Conservation (phyloP, 2,113 vertebrate species). For the Acrocephalus kingi region DNA sequence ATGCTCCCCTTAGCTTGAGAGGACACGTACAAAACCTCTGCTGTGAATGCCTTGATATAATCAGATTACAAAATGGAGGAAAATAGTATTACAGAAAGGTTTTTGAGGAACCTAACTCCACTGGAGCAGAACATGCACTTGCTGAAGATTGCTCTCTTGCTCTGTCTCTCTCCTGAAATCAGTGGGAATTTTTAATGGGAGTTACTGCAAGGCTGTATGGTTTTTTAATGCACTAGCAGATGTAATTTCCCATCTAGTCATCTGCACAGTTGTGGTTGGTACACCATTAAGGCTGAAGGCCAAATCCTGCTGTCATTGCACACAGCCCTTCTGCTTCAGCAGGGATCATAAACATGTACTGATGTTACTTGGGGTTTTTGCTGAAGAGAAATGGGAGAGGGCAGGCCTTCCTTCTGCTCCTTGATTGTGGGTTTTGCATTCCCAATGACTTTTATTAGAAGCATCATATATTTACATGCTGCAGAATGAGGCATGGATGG, state of each 20-base stretch:
- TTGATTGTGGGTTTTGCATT: not conserved
- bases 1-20: not conserved
- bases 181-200: constrained; percentile 1
- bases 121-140: not conserved
- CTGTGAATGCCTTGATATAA: not conserved
- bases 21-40: not conserved
- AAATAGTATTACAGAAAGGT: not conserved
- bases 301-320: constrained; percentile 14
- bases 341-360: not conserved
- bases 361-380: not conserved
- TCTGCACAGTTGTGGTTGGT: not conserved
- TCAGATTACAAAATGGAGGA: not conserved
- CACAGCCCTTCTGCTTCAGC: not conserved
- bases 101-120: not conserved
- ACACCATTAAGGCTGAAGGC: not conserved
- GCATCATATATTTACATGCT: not conserved
- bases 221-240: constrained; percentile 8
- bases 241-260: not conserved
- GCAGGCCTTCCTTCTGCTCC: not conserved
- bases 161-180: not conserved
- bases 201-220: not conserved
- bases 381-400: not conserved
- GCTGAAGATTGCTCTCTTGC: not conserved
- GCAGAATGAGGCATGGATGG: constrained; percentile 12
- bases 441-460: not conserved